These are phyloP conservation scores for Triplophysa bombifrons DNA, from an alignment of 2,797 vertebrate species.

Conservation along the genomic window DNA sequence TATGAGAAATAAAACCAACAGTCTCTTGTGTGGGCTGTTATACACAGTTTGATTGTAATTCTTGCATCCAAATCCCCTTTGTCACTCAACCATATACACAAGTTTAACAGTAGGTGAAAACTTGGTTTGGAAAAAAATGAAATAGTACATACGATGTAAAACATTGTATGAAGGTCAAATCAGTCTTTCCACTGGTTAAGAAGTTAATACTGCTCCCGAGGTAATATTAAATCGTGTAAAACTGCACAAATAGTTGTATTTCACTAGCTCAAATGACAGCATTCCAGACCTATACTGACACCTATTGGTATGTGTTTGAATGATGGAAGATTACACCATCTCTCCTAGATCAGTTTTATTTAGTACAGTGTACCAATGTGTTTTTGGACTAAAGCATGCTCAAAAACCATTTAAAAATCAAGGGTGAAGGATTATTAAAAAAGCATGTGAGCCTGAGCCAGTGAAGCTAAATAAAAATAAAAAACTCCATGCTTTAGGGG, in stretches of 20 bases:
- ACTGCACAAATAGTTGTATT: neutral
- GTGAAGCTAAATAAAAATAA: no score
- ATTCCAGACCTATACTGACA: neutral
- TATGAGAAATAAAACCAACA: slow-evolving; percentile 75
- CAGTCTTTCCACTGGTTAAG: neutral
- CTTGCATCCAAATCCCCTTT: neutral
- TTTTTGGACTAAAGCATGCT: no score
- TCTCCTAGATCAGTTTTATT: no score
- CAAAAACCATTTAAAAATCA: no score
- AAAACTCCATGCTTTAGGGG: no score
- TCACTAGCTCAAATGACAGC: neutral
- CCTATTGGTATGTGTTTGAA: neutral
- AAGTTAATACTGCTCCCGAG: neutral
- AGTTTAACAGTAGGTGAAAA: no score
- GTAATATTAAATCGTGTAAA: neutral
- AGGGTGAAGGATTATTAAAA: no score
- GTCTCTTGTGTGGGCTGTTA: slow-evolving; percentile 76
- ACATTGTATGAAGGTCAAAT: neutral
- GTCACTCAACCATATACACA: no score
- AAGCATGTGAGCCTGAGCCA: no score
- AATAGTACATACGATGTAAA: neutral
- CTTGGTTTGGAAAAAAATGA: no score
- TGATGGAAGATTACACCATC: no score
- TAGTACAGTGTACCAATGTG: no score
- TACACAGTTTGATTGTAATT: slow-evolving; percentile 62